Evolutionary conservation across 2,113 vertebrate genomes (phyloP), one percentile per base, ranked within the genome.

Genomic region (Halcyon malimbica): DNA sequence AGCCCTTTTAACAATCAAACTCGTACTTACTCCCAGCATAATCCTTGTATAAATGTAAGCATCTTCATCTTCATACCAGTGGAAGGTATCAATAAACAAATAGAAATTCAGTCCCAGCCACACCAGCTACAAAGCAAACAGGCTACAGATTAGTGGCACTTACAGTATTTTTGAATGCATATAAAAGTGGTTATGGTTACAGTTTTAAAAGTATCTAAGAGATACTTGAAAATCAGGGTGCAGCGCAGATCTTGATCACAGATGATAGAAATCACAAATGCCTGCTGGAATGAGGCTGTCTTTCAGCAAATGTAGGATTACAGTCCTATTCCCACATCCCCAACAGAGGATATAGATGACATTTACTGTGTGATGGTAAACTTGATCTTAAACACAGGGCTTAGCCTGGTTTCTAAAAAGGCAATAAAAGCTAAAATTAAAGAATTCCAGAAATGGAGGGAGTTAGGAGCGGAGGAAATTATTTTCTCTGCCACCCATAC

Each of bases 21-120:
- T 78, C 8, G 9, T 97, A 98, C 98, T 98, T 98, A 99, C 98
- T 76, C 98, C 98, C 89, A 99, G 90, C 75, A 99, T 97, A 93
- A 98, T 95, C 81, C 98, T 90, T 56, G 98, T 99, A 69, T 99
- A 99, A 92, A 97, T 71, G 86, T 98, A 99, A 83, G 98, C 97
- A 63, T 98, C 97, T 39, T 98, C 95, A 1, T 97, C 94, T 94
- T 98, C 97, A 87, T 98, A 99, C 98, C 97, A 98, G 60, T 74
- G 83, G 94, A 98, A 98, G 6, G 98, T 98, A 71, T 98, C 97
- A n/a, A 97, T 90, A 92, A 99, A 99, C 64, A 99, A 96, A 97
- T 97, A 98, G 25, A 98, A 57, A 83, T 99, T 99, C 75, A 98
- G 50, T 94, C 97, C 98, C 94, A 98, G 80, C 98, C 98, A 98